Base-by-base conservation (phyloP, 2,113 vertebrate genomes). In the Cairina moschata region DNA sequence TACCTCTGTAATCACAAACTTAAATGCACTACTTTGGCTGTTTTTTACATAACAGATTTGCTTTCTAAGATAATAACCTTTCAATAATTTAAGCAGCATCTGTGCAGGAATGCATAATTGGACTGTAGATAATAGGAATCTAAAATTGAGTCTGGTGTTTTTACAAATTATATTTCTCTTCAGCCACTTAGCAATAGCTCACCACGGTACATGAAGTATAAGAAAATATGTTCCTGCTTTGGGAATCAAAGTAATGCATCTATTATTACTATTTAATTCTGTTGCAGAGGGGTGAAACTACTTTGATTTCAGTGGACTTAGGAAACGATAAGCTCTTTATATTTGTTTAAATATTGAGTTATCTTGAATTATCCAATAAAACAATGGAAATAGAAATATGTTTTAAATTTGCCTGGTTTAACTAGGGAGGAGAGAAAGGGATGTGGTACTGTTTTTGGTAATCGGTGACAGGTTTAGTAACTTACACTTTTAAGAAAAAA, bases 91-190 rank as follows among this genome's bases (percentile, higher is more conserved):
- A 97, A 62, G 93, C 76, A 67, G 92, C 81, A 91, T 83, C 80
- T 95, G 79, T 95, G 93, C 91, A 94, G 88, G 93, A 96, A 94
- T 95, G 90, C 72, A 95, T 96, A 93, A 94, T 97, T 96, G 90
- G 89, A 68, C 84, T 91, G 68, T 73, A 76, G 93, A 87, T 96
- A 95, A 96, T 93, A 93, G 92, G 73, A 93, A 78, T 85, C 82
- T 81, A 71, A 95, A 93, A 96, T 90, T 75, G 79, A 84, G 60
- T 44, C 76, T 73, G 44, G 38, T 63, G 56, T 81, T 85, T 94
- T 88, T 91, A 73, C 71, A 83, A 95, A 95, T 92, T 63, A 87
- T 94, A 88, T 94, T 96, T 87, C 76, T 93, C 79, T 36, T 68
- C 78, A 88, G 84, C 40, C 59, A 52, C 81, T 91, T 92, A 95